Base-by-base conservation (phyloP, 2,797 vertebrate genomes). In the Cirrhinus mrigala region DNA sequence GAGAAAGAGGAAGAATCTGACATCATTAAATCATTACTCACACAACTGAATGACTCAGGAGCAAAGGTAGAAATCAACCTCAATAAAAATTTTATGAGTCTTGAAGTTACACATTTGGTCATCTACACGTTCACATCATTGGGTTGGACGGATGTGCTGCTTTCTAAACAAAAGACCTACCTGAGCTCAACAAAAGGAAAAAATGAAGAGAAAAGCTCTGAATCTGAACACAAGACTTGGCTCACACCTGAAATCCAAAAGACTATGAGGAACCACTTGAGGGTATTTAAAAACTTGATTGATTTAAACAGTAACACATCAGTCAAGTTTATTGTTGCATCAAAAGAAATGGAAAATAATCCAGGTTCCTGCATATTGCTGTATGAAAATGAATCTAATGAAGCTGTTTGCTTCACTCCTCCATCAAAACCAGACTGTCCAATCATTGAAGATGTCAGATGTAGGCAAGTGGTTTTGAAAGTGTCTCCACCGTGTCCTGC, bases 401-500 rank as follows among this genome's bases (percentile, higher is more conserved):
- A 40, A 18, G 40, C 24, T 4, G 20, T 37, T 22, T 6, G 44
- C 3, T 83, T 83, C 73, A 27, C 18, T 33, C 56, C 81, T 37
- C 81, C 81, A 24, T 33, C 40, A 60, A 83, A 83, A 10, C 71
- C 81, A 15, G 3, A 15, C 2, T 2, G 12, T 58, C 54, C 24
- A 83, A 4, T 6, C 12, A 37, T 6, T n/a, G 40, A 68, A 37
- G 11, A 56, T 24, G 3, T 78, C 29, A 78, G 40, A 40, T 0
- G 1, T 27, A 9, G 0, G 0, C 33, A 24, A 27, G 54, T 60
- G n/a, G 15, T 0, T 40, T 0, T 78, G 33, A 78, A 78, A 18
- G 54, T 60, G 22, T 27, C 29, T 40, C 33, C 54, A 50, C 6
- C 33, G 4, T 24, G 76, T 78, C 3, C 48, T 46, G 33, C 8